Base-by-base conservation (phyloP, 2,797 vertebrate species). In the Lepus oiostolus region DNA sequence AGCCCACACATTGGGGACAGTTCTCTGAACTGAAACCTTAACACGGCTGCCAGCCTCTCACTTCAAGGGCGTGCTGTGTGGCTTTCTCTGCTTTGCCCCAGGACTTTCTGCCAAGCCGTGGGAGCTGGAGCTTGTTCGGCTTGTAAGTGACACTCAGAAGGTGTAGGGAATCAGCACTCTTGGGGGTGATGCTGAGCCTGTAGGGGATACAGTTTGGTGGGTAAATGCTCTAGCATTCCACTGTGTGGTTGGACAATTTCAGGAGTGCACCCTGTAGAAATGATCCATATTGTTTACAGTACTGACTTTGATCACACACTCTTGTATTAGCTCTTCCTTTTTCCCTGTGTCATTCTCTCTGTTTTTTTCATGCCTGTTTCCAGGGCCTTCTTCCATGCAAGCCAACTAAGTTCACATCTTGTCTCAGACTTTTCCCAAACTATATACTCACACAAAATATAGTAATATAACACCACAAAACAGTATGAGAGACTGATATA, bases 1-100 rank as follows among this genome's bases (percentile, higher is more conserved):
- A 94, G 63, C 30, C 32, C 13, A 70, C 14, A 58, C 1, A 5
- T 76, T 11, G 32, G 26, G 84, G 67, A 76, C 32, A 68, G 26
- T 60, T 94, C 72, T 16, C 32, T 86, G 81, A 90, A 70, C 30
- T 82, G 54, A 76, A 84, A 67, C 47, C 54, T 85, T 28, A 85
- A 14, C 7, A 8, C 8, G 54, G 47, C 74, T 86, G 42, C 77
- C 35, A 90, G 28, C 88, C 60, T 93, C 63, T 85, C 12, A 21
- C 22, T 67, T 85, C 32, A 60, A 93, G 35, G 47, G 58, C 62
- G 7, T 21, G 26, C 19, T 90, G 30, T 24, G 6, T 26, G 17
- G 50, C 35, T 79, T 96, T 82, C 52, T 62, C 47, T 90, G 32
- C 35, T 87, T 22, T 89, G 7, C 24, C 17, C 52, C 21, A 28